A percentile compares a stretch with the other conserved stretches of the same genome.
Conservation (phyloP, 2,113 vertebrate species). For the Podarcis raffonei region DNA sequence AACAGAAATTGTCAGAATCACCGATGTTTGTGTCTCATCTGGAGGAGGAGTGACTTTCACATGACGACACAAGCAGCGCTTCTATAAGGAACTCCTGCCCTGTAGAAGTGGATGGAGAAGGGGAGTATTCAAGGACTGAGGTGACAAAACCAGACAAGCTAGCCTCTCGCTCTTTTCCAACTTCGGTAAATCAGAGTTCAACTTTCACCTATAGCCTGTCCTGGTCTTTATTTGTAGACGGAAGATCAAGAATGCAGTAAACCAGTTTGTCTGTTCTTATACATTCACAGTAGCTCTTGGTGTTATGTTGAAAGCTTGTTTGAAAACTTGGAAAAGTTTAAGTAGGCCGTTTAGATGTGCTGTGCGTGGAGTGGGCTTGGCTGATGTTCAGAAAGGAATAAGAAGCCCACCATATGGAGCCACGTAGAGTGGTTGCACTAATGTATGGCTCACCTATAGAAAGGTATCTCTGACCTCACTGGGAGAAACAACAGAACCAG, state of each 20-base stretch:
- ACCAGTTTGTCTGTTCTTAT: background rate
- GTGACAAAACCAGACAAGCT: too few species aligned
- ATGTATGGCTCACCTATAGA: background rate
- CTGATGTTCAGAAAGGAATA: background rate
- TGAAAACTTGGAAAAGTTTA: background rate
- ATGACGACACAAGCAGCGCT: too few species aligned
- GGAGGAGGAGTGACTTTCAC: background rate
- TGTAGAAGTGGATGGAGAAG: background rate
- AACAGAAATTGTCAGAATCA: too few species aligned
- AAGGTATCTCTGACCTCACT: background rate
- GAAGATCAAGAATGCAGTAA: background rate
- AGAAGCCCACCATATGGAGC: background rate
- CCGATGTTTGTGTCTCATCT: background rate
- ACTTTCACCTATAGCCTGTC: background rate
- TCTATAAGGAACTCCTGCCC: background rate
- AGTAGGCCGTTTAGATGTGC: background rate
- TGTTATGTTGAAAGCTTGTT: background rate
- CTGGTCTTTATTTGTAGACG: too few species aligned
- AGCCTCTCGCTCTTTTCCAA: background rate
- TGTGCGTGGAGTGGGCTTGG: background rate
- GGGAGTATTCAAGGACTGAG: too few species aligned
- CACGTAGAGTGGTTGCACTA: background rate
- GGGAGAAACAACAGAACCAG: background rate
- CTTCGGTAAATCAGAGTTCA: background rate
- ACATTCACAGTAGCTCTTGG: background rate